Conservation (phyloP, 2,888 invertebrate genomes). For the Lamproptera curius region DNA sequence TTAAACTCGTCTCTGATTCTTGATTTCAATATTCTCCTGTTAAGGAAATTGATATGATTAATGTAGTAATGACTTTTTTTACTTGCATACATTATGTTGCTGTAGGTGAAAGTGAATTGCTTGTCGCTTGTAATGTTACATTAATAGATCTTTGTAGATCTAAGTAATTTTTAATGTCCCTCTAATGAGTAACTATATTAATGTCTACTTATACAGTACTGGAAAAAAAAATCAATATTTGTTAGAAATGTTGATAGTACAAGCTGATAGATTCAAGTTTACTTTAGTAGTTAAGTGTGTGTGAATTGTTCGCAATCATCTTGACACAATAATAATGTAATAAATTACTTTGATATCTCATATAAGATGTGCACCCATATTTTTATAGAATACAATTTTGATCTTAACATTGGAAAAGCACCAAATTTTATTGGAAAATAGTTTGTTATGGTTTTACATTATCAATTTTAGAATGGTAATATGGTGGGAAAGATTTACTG, state of each 20-base stretch:
- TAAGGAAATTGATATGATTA: too few relatives aligned
- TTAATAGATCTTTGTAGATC: too few relatives aligned
- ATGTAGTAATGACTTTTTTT: too few relatives aligned
- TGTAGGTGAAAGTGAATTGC: too few relatives aligned
- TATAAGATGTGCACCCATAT: constrained; percentile 9
- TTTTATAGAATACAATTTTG: constrained; percentile 12
- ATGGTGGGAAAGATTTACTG: constrained; percentile 1
- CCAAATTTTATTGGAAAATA: constrained; percentile 10
- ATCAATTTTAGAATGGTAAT: not conserved
- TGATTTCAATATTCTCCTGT: too few relatives aligned
- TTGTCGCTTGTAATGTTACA: too few relatives aligned
- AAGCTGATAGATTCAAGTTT: constrained; percentile 8
- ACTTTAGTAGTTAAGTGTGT: constrained; percentile 4
- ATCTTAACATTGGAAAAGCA: constrained; percentile 9
- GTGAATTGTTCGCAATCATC: constrained; percentile 4
- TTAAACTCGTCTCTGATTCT: too few relatives aligned
- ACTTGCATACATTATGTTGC: too few relatives aligned
- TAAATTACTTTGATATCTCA: not conserved
- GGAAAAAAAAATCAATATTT: too few relatives aligned
- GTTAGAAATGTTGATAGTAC: constrained; percentile 8
- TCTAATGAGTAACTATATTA: too few relatives aligned
- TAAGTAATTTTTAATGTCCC: too few relatives aligned
- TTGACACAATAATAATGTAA: not conserved
- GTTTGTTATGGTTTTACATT: not conserved
- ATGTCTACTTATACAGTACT: too few relatives aligned